A percentile compares a stretch with the other conserved stretches of the same genome.
These are phyloP conservation scores for Sebastes iracundus DNA, from an alignment of 2,797 vertebrate species.

Conservation along the genomic window DNA sequence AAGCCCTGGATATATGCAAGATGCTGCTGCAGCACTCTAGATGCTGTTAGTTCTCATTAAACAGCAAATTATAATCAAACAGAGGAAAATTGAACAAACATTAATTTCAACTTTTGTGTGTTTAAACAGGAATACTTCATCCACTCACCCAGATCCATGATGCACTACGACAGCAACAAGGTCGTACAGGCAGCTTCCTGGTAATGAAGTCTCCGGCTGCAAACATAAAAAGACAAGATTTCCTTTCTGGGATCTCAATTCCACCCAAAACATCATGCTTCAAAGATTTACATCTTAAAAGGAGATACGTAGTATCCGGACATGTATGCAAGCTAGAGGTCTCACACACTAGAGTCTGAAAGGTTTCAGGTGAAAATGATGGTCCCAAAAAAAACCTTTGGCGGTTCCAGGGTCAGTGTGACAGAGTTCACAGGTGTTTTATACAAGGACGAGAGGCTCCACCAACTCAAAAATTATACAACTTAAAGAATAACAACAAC, in stretches of 20 bases:
- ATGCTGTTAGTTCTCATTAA: not conserved
- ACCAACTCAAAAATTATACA: not conserved
- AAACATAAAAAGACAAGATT: conserved; percentile 21
- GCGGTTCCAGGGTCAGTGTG: not conserved
- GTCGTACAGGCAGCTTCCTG: conserved; percentile 93
- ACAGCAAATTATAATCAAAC: not conserved
- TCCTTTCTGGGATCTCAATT: not conserved
- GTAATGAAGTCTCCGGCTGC: conserved; percentile 91
- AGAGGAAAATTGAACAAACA: not conserved
- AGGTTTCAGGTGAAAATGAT: not conserved
- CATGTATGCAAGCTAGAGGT: not conserved
- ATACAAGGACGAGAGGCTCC: not conserved
- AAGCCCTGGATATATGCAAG: not conserved
- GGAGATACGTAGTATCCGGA: not conserved
- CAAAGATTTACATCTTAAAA: not conserved
- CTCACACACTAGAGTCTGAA: not conserved
- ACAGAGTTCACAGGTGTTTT: not conserved
- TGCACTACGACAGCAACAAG: conserved; percentile 96
- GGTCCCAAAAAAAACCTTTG: not conserved
- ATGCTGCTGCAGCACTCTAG: not conserved
- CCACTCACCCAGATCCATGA: conserved; percentile 97
- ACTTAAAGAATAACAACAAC: not conserved
- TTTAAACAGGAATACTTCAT: not conserved
- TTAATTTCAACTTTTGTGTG: not conserved
- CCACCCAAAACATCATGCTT: not conserved